Conservation (phyloP, 2,797 vertebrate species). For the Clarias platycephalus region DNA sequence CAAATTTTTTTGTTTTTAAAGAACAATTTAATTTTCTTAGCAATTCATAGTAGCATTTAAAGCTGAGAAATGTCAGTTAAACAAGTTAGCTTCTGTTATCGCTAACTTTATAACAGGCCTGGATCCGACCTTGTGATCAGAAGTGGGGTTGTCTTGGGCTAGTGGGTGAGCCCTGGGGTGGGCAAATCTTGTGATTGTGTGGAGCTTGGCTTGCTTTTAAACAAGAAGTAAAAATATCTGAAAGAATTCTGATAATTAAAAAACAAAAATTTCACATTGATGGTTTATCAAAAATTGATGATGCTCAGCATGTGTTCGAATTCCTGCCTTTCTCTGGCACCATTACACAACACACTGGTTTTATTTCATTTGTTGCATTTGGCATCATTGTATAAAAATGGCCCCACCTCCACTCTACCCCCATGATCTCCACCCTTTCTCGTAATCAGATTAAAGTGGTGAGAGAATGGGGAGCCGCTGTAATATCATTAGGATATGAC, state of each 20-base stretch:
- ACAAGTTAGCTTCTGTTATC: not conserved
- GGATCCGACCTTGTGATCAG: not conserved
- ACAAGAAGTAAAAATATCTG: not conserved
- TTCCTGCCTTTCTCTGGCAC: not conserved
- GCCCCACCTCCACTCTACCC: not conserved
- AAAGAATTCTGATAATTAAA: not conserved
- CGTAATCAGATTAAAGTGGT: constrained; percentile 71
- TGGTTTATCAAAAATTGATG: not conserved
- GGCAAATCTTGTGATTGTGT: not conserved
- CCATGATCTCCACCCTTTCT: constrained; percentile 50
- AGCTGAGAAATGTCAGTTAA: not conserved
- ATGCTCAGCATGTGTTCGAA: not conserved
- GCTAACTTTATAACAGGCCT: not conserved
- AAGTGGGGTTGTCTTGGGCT: not conserved
- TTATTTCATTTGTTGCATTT: not conserved
- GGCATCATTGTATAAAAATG: not conserved
- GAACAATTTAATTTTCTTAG: not conserved
- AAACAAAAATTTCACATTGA: not conserved
- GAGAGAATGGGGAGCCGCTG: constrained; percentile 68
- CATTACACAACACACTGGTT: not conserved
- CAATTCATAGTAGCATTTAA: not conserved
- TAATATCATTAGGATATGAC: constrained; percentile 76
- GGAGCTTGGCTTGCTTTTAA: not conserved
- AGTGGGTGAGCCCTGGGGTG: not conserved
- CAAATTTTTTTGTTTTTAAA: not conserved